Percentiles rank a stretch among this genome's conserved stretches.
Evolutionary conservation across 2,797 vertebrate species (phyloP).

Genomic region (Peromyscus attwateri): DNA sequence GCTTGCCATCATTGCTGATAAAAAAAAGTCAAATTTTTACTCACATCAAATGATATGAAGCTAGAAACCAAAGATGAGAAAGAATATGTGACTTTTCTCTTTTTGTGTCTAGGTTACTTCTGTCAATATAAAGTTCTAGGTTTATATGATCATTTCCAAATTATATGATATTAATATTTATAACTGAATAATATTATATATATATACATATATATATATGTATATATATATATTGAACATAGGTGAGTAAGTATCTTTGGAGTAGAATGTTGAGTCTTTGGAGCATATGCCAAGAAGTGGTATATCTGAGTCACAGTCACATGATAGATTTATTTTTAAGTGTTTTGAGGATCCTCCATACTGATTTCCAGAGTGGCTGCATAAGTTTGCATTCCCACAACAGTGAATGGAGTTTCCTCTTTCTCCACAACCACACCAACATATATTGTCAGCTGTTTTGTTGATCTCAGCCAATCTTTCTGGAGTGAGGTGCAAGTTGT

Average conservation of each 20-base stretch:
- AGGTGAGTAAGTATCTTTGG: background rate
- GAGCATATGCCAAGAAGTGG: too few species aligned
- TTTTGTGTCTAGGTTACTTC: background rate
- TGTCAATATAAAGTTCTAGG: background rate
- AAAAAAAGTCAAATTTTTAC: conserved; percentile 53
- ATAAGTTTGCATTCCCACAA: background rate
- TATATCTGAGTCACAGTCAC: background rate
- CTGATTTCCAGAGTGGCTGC: background rate
- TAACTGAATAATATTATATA: background rate
- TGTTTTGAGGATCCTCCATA: background rate
- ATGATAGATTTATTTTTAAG: background rate
- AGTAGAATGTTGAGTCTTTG: background rate
- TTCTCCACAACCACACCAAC: background rate
- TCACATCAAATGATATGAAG: background rate
- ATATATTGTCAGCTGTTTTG: background rate
- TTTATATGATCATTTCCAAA: background rate
- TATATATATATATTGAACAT: background rate
- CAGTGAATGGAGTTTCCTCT: background rate
- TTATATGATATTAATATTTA: background rate
- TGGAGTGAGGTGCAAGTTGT: background rate
- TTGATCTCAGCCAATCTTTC: background rate
- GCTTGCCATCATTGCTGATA: conserved; percentile 39
- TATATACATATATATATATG: too few species aligned
- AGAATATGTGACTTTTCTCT: background rate
- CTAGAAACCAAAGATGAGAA: background rate